A percentile compares a stretch with the other conserved stretches of the same genome.
phyloP scores from a whole-genome alignment of 2,797 vertebrate genomes.

The Limosa lapponica region DNA sequence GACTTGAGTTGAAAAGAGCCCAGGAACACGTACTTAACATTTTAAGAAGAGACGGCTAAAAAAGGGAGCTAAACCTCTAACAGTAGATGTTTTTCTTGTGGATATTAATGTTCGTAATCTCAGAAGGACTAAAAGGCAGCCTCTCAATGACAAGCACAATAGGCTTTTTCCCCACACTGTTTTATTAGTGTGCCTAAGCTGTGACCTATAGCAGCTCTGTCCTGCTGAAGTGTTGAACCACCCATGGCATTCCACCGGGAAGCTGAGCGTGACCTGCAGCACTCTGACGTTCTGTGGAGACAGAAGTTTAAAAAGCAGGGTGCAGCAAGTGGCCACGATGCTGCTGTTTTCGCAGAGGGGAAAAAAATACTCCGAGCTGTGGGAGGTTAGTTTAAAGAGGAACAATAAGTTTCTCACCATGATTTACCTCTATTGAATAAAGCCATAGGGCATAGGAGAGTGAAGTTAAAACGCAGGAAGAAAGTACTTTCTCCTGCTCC shows the following conservation, averaged over 20 bases:
- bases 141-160: neutral
- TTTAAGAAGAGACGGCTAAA: neutral
- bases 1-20: neutral
- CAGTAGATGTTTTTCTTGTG: neutral
- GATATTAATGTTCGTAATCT: neutral
- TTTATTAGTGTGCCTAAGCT: neutral
- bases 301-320: neutral
- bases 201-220: neutral
- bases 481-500: neutral
- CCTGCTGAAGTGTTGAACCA: neutral
- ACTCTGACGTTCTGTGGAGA: neutral
- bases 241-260: neutral
- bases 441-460: neutral
- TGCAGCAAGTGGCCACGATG: neutral
- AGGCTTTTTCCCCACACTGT: neutral
- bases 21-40: neutral
- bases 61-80: neutral
- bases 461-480: neutral
- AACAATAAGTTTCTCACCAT: neutral
- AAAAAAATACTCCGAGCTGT: neutral
- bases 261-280: neutral
- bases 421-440: neutral
- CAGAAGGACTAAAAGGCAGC: neutral
- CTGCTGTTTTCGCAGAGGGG: neutral
- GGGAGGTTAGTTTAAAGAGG: neutral